Base-by-base conservation (phyloP, 2,113 vertebrate species). In the Marmota flaviventris region DNA sequence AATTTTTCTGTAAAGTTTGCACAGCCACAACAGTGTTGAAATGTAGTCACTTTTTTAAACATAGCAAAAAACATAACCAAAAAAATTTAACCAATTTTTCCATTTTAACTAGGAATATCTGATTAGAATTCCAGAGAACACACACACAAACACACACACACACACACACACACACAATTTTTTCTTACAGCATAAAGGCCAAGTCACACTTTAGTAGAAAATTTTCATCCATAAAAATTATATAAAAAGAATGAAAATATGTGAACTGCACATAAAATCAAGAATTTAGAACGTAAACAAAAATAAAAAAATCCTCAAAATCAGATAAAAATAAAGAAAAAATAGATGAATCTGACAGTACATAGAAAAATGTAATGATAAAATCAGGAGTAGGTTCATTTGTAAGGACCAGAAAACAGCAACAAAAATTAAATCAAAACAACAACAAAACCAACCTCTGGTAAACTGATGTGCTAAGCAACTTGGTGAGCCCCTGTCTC, bases 181-280 rank as follows among this genome's bases (percentile, higher is more conserved):
- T 24, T 53, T 65, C 91, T 65, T 78, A 20, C 79, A 39, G 12
- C 13, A 69, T 58, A 63, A 92, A 75, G 51, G 75, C 34, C 39
- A 92, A 56, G 34, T 39, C 83, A 56, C 39, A 73, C 5, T 53
- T 61, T 3, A 8, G 6, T 20, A 75, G 29, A 94, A 94, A 81
- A 45, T 70, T 82, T 24, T 81, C 39, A 69, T n/a, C 10, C 79
- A 94, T 56, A 85, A 75, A 53, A 3, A 90, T 56, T 63, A 65
- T 17, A 65, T 22, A 76, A 39, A 76, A 82, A 22, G 6, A 77
- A 48, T 42, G 20, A 86, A 95, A n/a, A 61, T 42, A 84, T 69
- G 39, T 16, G 25, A 91, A 94, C 22, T 63, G 37, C 76, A 42
- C 25, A 77, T 78, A 37, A 95, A 88, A 75, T 88, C 37, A 91